Base-by-base conservation (phyloP, 2,113 vertebrate species). In the Odocoileus virginianus region DNA sequence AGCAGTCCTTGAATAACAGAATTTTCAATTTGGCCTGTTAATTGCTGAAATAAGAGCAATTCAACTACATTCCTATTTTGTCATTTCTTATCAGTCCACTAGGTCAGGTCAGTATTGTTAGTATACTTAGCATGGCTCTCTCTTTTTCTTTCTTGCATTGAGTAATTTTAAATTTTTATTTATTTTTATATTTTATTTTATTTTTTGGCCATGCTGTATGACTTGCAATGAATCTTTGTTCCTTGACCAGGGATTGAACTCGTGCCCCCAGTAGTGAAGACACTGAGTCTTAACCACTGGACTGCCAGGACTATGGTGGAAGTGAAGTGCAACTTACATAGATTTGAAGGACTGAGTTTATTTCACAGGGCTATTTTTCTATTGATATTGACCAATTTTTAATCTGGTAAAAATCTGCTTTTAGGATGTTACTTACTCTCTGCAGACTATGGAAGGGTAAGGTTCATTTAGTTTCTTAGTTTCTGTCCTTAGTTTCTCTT, bases 1-100 rank as follows among this genome's bases (percentile, higher is more conserved):
- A 89, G 43, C 40, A 85, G 17, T 74, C 74, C 45, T 58, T 43
- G 86, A 91, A 84, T 71, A 19, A 16, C 9, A 43, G 15, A 55
- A 27, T 93, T 91, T 97, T 97, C 84, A 83, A 87, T 87, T 96
- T 89, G 58, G 16, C 7, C n/a, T 67, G 61, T 67, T 90, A 90
- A 55, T 67, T 81, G 36, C 67, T 84, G 78, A 91, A 95, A 52
- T 55, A 60, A 94, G 58, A 93, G 36, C 54, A 93, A 79, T 54
- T 81, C 25, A 33, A 10, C 52, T 89, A 23, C 92, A 76, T 96
- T 90, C 23, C 30, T 76, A 15, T 87, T 82, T 85, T 78, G 55
- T 21, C 28, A 16, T 36, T 94, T 87, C 25, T 52, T 82, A 36
- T 83, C 36, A 33, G 54, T 87, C 8, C 3, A 17, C 14, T 45